Evolutionary conservation across 1,140 invertebrate genomes (phyloP).

Genomic region (Diachasmimorpha longicaudata): DNA sequence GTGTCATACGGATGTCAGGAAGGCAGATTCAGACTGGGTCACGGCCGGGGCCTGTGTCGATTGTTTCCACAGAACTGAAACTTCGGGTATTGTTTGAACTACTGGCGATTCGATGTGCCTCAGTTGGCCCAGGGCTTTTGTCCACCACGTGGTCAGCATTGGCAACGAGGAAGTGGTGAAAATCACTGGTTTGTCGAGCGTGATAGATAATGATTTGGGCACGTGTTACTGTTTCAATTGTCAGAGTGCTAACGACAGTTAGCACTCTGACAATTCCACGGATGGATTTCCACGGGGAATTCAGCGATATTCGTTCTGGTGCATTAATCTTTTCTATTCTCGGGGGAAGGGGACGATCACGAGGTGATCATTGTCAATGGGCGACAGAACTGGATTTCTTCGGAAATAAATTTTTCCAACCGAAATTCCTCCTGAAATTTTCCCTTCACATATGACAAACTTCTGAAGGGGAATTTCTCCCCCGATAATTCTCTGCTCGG

Average conservation of each 20-base stretch:
- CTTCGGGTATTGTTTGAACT: not conserved
- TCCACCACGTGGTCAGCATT: not conserved
- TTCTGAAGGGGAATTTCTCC: too few relatives aligned
- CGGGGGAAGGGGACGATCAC: too few relatives aligned
- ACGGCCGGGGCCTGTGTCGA: not conserved
- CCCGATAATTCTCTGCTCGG: too few relatives aligned
- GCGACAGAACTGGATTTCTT: too few relatives aligned
- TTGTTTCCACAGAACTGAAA: not conserved
- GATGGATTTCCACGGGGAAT: not conserved
- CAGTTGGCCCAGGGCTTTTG: not conserved
- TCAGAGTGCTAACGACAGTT: not conserved
- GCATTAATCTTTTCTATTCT: not conserved
- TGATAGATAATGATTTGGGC: constrained; percentile 37
- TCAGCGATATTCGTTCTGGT: not conserved
- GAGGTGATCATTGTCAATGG: too few relatives aligned
- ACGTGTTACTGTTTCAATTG: constrained; percentile 30
- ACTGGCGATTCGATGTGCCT: not conserved
- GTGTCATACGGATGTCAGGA: not conserved
- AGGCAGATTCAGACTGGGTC: not conserved
- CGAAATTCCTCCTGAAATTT: too few relatives aligned
- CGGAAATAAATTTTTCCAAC: too few relatives aligned
- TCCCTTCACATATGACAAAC: too few relatives aligned
- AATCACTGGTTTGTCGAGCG: not conserved
- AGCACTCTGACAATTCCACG: too few relatives aligned
- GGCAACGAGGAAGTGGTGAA: not conserved